A percentile compares a stretch with the other conserved stretches of the same genome.
Evolutionary conservation across 2,113 vertebrate species (phyloP).

Genomic region (Micronycteris hirsuta): DNA sequence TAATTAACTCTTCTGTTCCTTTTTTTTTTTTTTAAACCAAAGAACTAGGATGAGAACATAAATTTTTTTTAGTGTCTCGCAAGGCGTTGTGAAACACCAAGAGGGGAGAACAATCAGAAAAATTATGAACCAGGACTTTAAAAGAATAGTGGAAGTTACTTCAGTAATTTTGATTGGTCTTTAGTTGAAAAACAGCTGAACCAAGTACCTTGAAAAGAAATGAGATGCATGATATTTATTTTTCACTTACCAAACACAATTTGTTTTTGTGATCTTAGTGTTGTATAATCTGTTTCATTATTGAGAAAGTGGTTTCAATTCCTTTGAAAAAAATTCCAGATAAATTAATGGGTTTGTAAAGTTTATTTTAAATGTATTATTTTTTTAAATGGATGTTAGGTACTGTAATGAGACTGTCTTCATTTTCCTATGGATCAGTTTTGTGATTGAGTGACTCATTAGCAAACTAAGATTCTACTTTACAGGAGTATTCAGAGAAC

Average conservation of each 20-base stretch:
- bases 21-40: neutral
- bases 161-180: neutral
- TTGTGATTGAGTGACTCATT: neutral
- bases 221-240: neutral
- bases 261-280: neutral
- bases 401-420: neutral
- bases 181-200: neutral
- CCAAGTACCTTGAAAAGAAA: neutral
- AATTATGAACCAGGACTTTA: neutral
- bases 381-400: neutral
- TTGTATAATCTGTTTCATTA: constrained; percentile 19
- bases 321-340: neutral
- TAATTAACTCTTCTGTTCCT: neutral
- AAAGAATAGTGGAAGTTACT: neutral
- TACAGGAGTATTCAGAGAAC: constrained; percentile 3
- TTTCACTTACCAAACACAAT: neutral
- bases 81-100: neutral
- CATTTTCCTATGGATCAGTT: neutral
- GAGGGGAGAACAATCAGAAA: neutral
- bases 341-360: neutral
- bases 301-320: constrained; percentile 11
- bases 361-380: neutral
- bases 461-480: neutral
- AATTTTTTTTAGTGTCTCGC: neutral
- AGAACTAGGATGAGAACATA: neutral